phyloP scores from a whole-genome alignment of 2,113 vertebrate genomes.

The Pogona vitticeps region DNA sequence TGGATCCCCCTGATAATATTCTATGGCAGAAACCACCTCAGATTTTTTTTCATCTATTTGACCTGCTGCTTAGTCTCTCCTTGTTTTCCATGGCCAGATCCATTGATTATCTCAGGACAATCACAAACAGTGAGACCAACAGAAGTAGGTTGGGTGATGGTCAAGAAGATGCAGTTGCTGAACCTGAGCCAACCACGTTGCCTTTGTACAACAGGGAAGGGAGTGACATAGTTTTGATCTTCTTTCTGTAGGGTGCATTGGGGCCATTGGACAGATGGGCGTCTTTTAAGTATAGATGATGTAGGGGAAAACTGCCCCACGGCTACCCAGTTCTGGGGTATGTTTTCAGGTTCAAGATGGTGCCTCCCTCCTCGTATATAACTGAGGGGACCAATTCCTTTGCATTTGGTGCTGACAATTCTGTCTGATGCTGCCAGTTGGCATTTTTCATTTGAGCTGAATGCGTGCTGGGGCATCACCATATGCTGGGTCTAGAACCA shows the following conservation, averaged over 20 bases:
- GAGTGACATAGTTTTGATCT: not conserved
- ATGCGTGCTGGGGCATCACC: slow-evolving; percentile 56
- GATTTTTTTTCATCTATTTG: slow-evolving; percentile 50
- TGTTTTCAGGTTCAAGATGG: slow-evolving; percentile 34
- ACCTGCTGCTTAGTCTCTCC: slow-evolving; percentile 60
- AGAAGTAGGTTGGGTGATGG: slow-evolving; percentile 1
- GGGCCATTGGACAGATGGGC: not conserved
- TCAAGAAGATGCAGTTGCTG: slow-evolving; percentile 19
- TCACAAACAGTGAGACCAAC: slow-evolving; percentile 34
- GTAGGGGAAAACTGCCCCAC: slow-evolving; percentile 16
- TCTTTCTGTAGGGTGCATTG: not conserved
- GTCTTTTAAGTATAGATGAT: slow-evolving; percentile 11
- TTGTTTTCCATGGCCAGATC: slow-evolving; percentile 47
- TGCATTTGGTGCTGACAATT: slow-evolving; percentile 50
- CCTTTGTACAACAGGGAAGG: slow-evolving; percentile 1
- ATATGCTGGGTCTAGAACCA: slow-evolving; percentile 60
- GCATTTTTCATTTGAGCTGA: slow-evolving; percentile 53
- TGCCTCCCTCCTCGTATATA: slow-evolving; percentile 31
- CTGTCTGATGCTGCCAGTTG: slow-evolving; percentile 56
- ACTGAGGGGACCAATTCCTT: slow-evolving; percentile 49
- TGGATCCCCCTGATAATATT: slow-evolving; percentile 11
- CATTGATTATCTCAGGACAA: slow-evolving; percentile 48
- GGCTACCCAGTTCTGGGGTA: slow-evolving; percentile 38
- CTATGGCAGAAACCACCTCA: slow-evolving; percentile 14
- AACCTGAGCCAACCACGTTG: not conserved